Base-by-base conservation (phyloP, 1,140 invertebrate species). In the Stenopsyche tienmushanensis region DNA sequence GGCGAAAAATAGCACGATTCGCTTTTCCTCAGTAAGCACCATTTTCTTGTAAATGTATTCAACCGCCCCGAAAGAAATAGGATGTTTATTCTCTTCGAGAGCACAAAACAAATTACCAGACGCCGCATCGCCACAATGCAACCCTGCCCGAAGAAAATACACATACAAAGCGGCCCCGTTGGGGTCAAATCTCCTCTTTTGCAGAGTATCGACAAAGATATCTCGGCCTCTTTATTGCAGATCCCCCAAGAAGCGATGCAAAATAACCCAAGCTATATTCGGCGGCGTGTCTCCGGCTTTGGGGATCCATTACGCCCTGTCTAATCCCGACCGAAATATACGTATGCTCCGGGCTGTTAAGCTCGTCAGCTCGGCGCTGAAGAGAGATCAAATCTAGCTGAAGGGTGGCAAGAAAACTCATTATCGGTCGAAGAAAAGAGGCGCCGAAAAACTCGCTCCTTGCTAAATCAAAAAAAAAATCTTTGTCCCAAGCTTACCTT, bases 401-500 rank as follows among this genome's bases (percentile, higher is more conserved):
- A 17, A 21, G 53, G 53, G 53, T 21, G 53, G 53, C 53, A 57
- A 57, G 52, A 64, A 68, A 68, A 68, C 66, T 68, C 66, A 68
- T 68, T 68, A 68, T 64, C 66, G 62, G 44, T 44, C 55, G 21
- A 25, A 60, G 41, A 47, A 60, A 60, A 60, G 44, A 54, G 24
- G 34, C 59, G 50, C 34, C 26, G 65, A 55, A 29, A 39, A 47
- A 34, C 54, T 59, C 25, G 1, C 53, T 34, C n/a, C 13, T 29
- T 15, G 41, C 60, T 67, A 64, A 68, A 68, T 68, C 66, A 68
- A 68, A 57, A 57, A 57, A 53, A 42, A 57, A 57, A 68, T 64
- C 62, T 68, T 68, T 68, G 66, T 68, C 66, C 66, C 54, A 57
- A 26, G 34, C 44, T 47, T 53, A 67, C 66, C 66, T 64, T 67